Evolutionary conservation across 2,113 vertebrate species (phyloP), one percentile per base, ranked within the genome.

Genomic region (Nibea coibor): DNA sequence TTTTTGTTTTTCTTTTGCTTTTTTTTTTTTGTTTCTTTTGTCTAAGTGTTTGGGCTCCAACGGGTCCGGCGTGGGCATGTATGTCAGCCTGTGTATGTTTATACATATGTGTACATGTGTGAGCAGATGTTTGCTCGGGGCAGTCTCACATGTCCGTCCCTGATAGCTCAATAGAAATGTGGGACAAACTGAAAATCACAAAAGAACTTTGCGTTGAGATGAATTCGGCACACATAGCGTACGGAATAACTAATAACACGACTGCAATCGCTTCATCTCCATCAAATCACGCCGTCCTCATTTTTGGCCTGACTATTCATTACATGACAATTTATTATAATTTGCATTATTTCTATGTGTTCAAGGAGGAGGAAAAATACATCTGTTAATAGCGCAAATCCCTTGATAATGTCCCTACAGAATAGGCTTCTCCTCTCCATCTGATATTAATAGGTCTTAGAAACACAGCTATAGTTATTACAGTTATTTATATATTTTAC

Each of bases 121-220:
- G 90, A 94, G 92, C 94, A 95, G 94, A 95, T 95, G 94, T 94
- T 93, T 88, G 92, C 94, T 93, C 43, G 66, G 75, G 94, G 92
- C 90, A 51, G 74, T 87, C 87, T 92, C 66, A 45, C 90, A 88
- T 90, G 92, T 93, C 90, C 75, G 50, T 90, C 91, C 88, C 91
- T 89, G 88, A 86, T 89, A 93, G 84, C 89, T 93, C 87, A 91
- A 88, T 86, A 51, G 63, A 83, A 92, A 93, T 91, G 77, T 93
- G 87, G 92, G 92, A 89, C 89, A 91, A 85, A 89, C 79, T 88
- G 82, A 57, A 87, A 85, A 90, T 74, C 89, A 93, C 92, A 92
- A 93, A 92, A 70, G 91, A 93, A 91, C 89, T 93, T 91, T 87
- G 81, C 68, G 69, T 81, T 11, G 71, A 86, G 80, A 90, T 45